These are phyloP conservation scores for Ambastaia sidthimunki DNA, from an alignment of 2,797 vertebrate species.

Conservation along the genomic window DNA sequence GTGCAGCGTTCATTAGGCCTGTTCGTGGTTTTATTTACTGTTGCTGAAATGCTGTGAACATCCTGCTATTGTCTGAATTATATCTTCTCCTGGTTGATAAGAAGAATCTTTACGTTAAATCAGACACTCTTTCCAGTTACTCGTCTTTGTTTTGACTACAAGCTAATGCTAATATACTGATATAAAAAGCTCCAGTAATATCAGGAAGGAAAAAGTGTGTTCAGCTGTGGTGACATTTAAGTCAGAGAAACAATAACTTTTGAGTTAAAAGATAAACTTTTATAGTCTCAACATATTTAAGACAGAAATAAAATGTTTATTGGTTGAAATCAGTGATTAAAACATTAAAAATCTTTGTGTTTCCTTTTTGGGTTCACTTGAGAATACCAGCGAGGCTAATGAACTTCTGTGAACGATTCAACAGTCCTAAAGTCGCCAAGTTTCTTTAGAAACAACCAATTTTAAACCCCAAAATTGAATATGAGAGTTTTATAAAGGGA, in stretches of 20 bases:
- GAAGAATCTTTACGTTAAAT: slow-evolving; percentile 33
- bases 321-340: too few relatives aligned
- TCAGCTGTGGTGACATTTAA: not conserved
- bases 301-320: not conserved
- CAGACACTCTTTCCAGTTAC: slow-evolving; percentile 13
- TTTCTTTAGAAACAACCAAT: too few relatives aligned
- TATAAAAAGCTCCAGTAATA: not conserved
- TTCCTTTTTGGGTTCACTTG: too few relatives aligned
- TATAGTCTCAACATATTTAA: not conserved
- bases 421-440: too few relatives aligned
- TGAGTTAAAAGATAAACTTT: not conserved
- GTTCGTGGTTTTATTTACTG: slow-evolving; percentile 37
- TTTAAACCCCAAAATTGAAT: too few relatives aligned
- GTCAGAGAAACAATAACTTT: slow-evolving; percentile 3
- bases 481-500: too few relatives aligned
- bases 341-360: too few relatives aligned
- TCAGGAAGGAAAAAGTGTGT: not conserved
- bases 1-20: slow-evolving; percentile 17
- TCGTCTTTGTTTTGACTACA: slow-evolving; percentile 57
- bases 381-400: too few relatives aligned
- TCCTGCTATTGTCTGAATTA: slow-evolving; percentile 54
- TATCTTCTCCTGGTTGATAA: slow-evolving; percentile 49
- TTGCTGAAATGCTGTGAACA: slow-evolving; percentile 28
- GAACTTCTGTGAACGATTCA: too few relatives aligned
- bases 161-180: slow-evolving; percentile 37